These are phyloP conservation scores for Sycophila texana DNA, from an alignment of 2,888 invertebrate species.

Conservation along the genomic window DNA sequence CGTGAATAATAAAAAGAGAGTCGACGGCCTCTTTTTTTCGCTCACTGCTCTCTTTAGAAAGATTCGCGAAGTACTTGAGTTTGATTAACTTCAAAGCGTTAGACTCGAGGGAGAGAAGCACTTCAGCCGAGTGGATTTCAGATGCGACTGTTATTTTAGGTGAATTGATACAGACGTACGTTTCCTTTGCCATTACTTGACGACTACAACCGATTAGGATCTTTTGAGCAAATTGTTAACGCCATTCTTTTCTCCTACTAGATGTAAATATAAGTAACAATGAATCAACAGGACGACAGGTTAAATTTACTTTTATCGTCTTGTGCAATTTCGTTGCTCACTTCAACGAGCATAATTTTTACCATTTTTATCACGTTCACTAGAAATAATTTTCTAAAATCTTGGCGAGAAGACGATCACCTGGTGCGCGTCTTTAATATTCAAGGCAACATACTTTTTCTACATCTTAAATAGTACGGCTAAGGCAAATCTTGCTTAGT, in stretches of 20 bases:
- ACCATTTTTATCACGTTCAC: too few relatives aligned
- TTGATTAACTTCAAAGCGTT: slow-evolving; percentile 24
- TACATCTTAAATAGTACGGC: too few relatives aligned
- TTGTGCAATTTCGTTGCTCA: neutral
- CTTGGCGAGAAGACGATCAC: neutral
- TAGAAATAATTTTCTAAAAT: neutral
- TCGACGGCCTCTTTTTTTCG: slow-evolving; percentile 7
- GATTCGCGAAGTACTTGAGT: slow-evolving; percentile 25
- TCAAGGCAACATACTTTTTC: too few relatives aligned
- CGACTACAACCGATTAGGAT: too few relatives aligned
- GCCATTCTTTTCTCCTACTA: too few relatives aligned
- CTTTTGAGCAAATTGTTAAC: too few relatives aligned
- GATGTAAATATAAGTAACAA: neutral
- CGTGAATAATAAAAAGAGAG: slow-evolving; percentile 40
- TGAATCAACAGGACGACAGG: neutral
- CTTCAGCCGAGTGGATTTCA: neutral
- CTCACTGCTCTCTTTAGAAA: slow-evolving; percentile 13
- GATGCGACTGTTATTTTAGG: too few relatives aligned
- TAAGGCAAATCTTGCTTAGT: too few relatives aligned
- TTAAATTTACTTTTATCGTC: neutral
- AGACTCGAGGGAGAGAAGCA: neutral
- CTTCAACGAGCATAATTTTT: neutral
- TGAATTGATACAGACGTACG: too few relatives aligned
- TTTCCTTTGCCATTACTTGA: too few relatives aligned
- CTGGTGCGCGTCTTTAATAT: neutral